Conservation (phyloP, 2,113 vertebrate species). For the Scytalopus superciliaris region DNA sequence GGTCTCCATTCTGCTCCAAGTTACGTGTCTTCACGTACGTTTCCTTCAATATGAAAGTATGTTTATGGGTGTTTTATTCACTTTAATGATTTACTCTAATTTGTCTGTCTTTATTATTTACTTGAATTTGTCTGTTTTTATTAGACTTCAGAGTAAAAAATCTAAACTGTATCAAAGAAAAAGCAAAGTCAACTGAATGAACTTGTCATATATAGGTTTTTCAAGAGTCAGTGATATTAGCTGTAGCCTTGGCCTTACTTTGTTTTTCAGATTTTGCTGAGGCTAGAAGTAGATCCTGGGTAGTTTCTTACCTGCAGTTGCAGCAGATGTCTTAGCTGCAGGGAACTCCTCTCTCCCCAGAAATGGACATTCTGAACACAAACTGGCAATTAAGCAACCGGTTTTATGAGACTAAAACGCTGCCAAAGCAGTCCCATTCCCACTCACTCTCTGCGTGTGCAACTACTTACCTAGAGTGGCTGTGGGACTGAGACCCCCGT, state of each 20-base stretch:
- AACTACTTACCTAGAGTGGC: background rate
- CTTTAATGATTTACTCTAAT: background rate
- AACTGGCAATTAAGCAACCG: background rate
- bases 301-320: background rate
- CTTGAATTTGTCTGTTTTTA: background rate
- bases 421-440: background rate
- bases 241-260: background rate
- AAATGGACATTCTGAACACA: background rate
- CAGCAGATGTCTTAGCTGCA: background rate
- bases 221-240: background rate
- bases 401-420: background rate
- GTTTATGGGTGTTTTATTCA: slow-evolving; percentile 3
- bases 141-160: background rate
- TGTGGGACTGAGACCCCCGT: background rate
- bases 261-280: background rate
- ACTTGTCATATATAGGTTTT: background rate
- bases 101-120: background rate
- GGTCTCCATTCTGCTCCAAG: slow-evolving; percentile 32
- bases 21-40: background rate
- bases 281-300: background rate
- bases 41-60: background rate
- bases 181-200: background rate
- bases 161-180: background rate
- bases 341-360: background rate
- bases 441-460: background rate